A percentile compares a stretch with the other conserved stretches of the same genome.
These are phyloP conservation scores for Helobdella robusta DNA, from an alignment of 2,888 invertebrate genomes.

Conservation along the genomic window DNA sequence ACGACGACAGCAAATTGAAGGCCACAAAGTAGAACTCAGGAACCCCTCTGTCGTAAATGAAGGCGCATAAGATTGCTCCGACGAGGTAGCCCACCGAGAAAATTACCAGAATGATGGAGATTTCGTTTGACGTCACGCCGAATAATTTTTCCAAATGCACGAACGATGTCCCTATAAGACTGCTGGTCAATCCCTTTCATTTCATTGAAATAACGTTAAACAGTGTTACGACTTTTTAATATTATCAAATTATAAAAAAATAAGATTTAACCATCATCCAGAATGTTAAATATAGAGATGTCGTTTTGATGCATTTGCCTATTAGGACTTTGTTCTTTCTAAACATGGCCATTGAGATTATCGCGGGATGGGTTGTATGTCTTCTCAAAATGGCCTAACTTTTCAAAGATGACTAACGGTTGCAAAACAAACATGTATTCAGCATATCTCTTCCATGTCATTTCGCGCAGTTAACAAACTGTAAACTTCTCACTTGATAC, in stretches of 20 bases:
- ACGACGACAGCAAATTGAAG: neutral
- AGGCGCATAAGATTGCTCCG: slow-evolving; percentile 28
- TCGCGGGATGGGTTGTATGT: too few relatives aligned
- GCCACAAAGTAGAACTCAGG: slow-evolving; percentile 25
- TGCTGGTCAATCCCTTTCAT: slow-evolving; percentile 23
- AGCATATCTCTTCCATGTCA: too few relatives aligned
- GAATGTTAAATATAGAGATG: neutral
- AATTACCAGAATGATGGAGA: slow-evolving; percentile 18
- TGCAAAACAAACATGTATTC: too few relatives aligned
- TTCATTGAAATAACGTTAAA: too few relatives aligned
- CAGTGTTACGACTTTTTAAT: neutral
- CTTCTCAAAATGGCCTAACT: too few relatives aligned
- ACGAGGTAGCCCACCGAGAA: slow-evolving; percentile 24
- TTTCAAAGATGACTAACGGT: too few relatives aligned
- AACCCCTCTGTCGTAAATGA: slow-evolving; percentile 24
- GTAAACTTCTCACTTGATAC: too few relatives aligned
- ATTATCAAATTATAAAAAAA: neutral
- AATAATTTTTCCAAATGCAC: slow-evolving; percentile 28
- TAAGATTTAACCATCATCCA: neutral
- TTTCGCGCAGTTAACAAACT: too few relatives aligned
- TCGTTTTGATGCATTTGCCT: neutral
- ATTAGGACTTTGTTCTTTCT: too few relatives aligned
- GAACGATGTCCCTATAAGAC: slow-evolving; percentile 24
- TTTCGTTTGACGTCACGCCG: slow-evolving; percentile 1
- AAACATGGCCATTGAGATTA: too few relatives aligned